Evolutionary conservation across 2,797 vertebrate genomes (phyloP), one percentile per base, ranked within the genome.

Genomic region (Sitta carolinensis): DNA sequence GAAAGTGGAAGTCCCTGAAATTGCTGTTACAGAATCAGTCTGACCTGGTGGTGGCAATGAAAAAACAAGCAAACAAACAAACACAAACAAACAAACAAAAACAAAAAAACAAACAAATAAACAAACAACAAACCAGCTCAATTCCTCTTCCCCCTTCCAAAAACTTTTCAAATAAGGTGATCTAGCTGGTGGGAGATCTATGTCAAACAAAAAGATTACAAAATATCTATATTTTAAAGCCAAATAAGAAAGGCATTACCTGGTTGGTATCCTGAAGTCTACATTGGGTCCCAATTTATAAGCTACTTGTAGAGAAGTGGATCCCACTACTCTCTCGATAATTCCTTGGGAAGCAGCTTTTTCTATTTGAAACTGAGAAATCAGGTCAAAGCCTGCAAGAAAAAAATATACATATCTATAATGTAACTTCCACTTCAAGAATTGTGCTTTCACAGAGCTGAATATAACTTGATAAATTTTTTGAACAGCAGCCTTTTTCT

Each of bases 291-390:
- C 98, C 91, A 99, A 93, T 89, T 98, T 98, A 96, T 98, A 99
- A 78, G 98, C 98, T 76, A 98, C 97, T 90, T 98, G 98, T 61
- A 98, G 95, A 79, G 98, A 87, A 82, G 98, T 98, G 47, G 98
- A 98, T 47, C 98, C 99, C 67, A 97, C 92, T 27, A 99, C 97
- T 82, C 95, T 98, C 92, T 98, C 98, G 5, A 99, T 96, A 29
- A 97, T 97, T 84, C 98, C 98, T 94, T 97, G 98, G 76, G 98
- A 98, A 59, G 98, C 98, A 94, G 98, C 98, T 95, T 98, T 98
- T 94, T 98, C 98, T 92, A 99, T 97, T 91, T 98, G 98, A 94
- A 99, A 99, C 97, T 99, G 98, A 90, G 98, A 98, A 98, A 99
- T 99, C 77, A 99, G 97, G 73, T 99, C 98, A 98, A 99, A 99